Base-by-base conservation (phyloP, 2,888 invertebrate genomes). In the Agapostemon virescens region DNA sequence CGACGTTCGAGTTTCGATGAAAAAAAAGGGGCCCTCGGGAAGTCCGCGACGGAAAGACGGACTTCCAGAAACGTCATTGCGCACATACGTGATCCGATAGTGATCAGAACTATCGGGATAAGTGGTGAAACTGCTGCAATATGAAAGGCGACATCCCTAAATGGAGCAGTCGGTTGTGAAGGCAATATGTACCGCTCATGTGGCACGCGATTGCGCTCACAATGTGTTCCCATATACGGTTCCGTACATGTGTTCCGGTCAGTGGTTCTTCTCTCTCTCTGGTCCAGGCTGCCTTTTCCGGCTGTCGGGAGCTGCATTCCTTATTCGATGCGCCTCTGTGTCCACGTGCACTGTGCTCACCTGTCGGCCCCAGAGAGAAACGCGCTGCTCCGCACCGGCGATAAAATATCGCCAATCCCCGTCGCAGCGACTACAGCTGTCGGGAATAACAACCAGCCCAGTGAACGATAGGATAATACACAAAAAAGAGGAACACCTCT, bases 201-300 rank as follows among this genome's bases (percentile, higher is more conserved):
- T 85, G 85, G 86, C 86, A 83, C 84, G 87, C 85, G 87, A 85
- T 87, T 84, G 82, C 84, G 85, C 77, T 88, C 88, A 88, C 89
- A 89, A 89, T 89, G 86, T 86, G 87, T 87, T 86, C 81, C 90
- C 90, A 88, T 89, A 90, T 89, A 89, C 87, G 89, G 89, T 74
- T 77, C 77, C 81, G 81, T 89, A 90, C 89, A 90, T 88, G 88
- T 89, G 90, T 90, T 89, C 87, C 86, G 86, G 81, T 82, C 89
- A 89, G 90, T 88, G 89, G 87, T 90, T 89, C 90, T 89, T 88
- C 88, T 85, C 83, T 69, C 79, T 82, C 76, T 83, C 30, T 61
- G 83, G 83, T 77, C 81, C 78, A 74, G 83, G 69, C 84, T 86
- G 78, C 86, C 87, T 89, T 89, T 88, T 88, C 87, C 87, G 87